Conservation (phyloP, 2,113 vertebrate species). For the Labrus mixtus region DNA sequence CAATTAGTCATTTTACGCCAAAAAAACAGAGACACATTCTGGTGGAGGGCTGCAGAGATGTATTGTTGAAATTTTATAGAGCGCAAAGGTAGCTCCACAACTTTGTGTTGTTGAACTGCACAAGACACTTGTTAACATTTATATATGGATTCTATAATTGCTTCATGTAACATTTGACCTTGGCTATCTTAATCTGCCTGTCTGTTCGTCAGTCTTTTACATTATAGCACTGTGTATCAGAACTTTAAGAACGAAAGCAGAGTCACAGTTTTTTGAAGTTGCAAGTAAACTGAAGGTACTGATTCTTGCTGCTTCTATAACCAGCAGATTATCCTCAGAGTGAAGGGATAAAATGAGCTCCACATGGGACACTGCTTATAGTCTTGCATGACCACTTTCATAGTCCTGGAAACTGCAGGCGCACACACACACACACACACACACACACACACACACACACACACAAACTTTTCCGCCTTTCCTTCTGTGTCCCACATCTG, state of each 20-base stretch:
- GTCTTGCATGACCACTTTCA: conserved; percentile 33
- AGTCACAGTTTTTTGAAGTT: conserved; percentile 17
- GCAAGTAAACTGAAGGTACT: conserved; percentile 39
- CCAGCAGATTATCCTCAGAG: conserved; percentile 54
- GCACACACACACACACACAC: conserved; percentile 14
- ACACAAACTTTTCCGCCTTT: conserved; percentile 15
- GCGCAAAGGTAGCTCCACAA: no score
- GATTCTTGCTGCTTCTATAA: conserved; percentile 37
- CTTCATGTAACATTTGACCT: no score
- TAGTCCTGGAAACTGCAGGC: conserved; percentile 8
- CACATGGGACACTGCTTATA: conserved; percentile 58
- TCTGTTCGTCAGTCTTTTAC: no score
- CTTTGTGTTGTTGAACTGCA: no score
- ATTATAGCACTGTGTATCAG: neutral
- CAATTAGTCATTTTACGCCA: no score
- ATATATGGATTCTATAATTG: no score
- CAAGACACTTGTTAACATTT: no score
- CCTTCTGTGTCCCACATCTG: conserved; percentile 55
- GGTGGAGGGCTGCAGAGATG: no score
- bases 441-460: conserved; percentile 19
- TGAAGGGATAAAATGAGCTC: conserved; percentile 67
- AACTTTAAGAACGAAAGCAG: conserved; percentile 8
- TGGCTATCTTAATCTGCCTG: no score
- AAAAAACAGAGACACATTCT: no score
- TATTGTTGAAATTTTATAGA: no score